These are phyloP conservation scores for Coreoperca whiteheadi DNA, from an alignment of 2,113 vertebrate genomes.

Conservation along the genomic window DNA sequence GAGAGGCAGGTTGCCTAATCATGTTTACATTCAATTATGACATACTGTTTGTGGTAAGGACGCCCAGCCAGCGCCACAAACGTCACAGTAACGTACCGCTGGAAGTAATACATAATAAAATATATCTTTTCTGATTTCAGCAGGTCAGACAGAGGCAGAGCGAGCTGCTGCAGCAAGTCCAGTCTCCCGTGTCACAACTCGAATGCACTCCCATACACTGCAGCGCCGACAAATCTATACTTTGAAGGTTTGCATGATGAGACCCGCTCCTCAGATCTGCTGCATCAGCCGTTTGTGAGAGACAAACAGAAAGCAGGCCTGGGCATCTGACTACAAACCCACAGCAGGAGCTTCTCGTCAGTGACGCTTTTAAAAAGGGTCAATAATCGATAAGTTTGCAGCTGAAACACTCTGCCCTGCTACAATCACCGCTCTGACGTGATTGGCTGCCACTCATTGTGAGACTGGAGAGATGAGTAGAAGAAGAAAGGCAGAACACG, in stretches of 20 bases:
- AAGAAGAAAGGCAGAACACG: background rate
- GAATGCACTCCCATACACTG: background rate
- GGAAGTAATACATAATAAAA: too few species aligned
- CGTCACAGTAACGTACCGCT: too few species aligned
- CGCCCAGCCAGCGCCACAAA: too few species aligned
- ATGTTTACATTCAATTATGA: too few species aligned
- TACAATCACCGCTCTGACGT: background rate
- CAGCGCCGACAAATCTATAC: background rate
- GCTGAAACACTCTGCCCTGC: background rate
- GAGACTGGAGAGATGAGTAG: background rate
- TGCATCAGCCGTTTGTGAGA: background rate
- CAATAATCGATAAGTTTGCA: constrained; percentile 21
- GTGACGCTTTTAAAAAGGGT: background rate
- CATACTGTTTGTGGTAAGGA: too few species aligned
- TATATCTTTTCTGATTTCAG: too few species aligned
- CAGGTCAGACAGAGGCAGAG: too few species aligned
- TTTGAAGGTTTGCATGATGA: background rate
- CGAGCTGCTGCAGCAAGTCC: background rate
- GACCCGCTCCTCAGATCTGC: background rate
- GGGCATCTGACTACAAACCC: background rate
- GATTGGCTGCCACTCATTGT: constrained; percentile 19
- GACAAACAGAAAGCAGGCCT: background rate
- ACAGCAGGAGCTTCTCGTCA: background rate
- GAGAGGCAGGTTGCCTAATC: too few species aligned
- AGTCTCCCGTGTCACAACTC: background rate